Conservation (phyloP, 2,797 vertebrate species). For the Oryzias dopingdopingensis region DNA sequence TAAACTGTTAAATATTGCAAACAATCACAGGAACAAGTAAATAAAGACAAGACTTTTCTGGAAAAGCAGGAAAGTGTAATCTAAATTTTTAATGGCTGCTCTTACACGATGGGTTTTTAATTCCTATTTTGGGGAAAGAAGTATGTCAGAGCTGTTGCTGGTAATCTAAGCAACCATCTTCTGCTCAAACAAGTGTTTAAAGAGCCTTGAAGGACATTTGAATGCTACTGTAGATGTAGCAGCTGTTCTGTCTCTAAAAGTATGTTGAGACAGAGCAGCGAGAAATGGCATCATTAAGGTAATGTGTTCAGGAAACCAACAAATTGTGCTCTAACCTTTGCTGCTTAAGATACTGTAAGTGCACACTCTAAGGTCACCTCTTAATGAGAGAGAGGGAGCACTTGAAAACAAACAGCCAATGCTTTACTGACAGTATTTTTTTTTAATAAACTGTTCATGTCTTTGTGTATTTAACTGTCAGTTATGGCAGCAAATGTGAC, state of each 20-base stretch:
- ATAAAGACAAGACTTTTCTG: conserved; percentile 54
- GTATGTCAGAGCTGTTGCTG: conserved; percentile 49
- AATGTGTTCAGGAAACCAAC: conserved; percentile 71
- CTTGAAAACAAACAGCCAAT: conserved; percentile 43
- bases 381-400: conserved; percentile 58
- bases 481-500: conserved; percentile 23
- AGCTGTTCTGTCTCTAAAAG: conserved; percentile 58
- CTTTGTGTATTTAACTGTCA: conserved; percentile 5
- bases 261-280: conserved; percentile 64
- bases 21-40: conserved; percentile 64
- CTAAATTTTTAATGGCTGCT: conserved; percentile 73
- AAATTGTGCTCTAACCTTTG: conserved; percentile 64
- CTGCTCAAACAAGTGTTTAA: conserved; percentile 54
- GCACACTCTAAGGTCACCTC: conserved; percentile 66
- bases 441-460: too few relatives aligned
- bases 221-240: conserved; percentile 66
- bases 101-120: conserved; percentile 54
- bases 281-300: conserved; percentile 72
- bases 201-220: conserved; percentile 67
- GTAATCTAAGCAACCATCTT: conserved; percentile 58
- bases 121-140: conserved; percentile 56
- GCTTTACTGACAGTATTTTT: conserved; percentile 44
- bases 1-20: conserved; percentile 70
- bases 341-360: conserved; percentile 61
- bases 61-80: conserved; percentile 58